Conservation (phyloP, 2,113 vertebrate species). For the Megaceryle maxima region DNA sequence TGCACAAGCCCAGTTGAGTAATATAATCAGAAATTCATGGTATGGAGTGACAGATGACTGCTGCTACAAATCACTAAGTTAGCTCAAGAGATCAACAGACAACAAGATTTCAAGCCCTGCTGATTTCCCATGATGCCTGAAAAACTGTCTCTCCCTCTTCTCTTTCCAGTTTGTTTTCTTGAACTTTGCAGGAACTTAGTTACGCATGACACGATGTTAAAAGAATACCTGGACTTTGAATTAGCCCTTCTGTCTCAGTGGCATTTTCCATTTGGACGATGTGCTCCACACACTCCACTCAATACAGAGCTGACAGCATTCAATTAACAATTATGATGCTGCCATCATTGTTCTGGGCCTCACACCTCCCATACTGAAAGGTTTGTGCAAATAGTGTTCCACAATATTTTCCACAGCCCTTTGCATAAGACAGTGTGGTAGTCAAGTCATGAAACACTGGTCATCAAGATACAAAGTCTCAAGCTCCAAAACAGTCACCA, state of each 20-base stretch:
- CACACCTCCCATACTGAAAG: neutral
- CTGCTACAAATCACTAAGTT: neutral
- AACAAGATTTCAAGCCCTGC: neutral
- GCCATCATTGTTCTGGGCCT: neutral
- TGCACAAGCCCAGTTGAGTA: neutral
- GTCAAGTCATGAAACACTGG: neutral
- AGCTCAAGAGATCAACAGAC: neutral
- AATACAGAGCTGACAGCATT: neutral
- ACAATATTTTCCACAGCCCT: neutral
- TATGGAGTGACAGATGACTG: neutral
- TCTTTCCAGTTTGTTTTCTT: neutral
- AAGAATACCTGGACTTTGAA: neutral
- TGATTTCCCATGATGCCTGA: neutral
- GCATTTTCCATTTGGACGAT: neutral
- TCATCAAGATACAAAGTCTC: neutral
- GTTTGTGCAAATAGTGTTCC: neutral
- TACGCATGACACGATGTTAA: neutral
- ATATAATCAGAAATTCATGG: neutral
- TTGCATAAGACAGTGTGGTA: neutral
- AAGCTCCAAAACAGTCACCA: neutral
- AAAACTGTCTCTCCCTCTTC: neutral
- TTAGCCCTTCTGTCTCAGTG: neutral
- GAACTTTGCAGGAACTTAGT: neutral
- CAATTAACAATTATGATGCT: neutral
- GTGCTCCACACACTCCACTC: neutral